Evolutionary conservation across 2,113 vertebrate genomes (phyloP).

Genomic region (Pelobates fuscus): DNA sequence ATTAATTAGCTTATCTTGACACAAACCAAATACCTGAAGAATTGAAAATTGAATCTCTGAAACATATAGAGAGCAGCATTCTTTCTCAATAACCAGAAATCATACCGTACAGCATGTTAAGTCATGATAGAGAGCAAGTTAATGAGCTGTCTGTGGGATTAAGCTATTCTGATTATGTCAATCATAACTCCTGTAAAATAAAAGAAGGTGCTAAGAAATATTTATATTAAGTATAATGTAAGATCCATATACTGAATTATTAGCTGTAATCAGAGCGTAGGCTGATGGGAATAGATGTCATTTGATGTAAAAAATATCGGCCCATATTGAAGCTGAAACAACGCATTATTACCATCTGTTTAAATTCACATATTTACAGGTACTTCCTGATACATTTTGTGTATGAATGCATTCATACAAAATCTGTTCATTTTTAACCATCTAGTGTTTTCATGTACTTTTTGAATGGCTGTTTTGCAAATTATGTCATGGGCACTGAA

Average conservation of each 20-base stretch:
- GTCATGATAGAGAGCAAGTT: slow-evolving; percentile 18
- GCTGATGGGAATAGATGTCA: slow-evolving; percentile 15
- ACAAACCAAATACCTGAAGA: no score
- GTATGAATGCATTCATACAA: slow-evolving; percentile 22
- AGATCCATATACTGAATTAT: slow-evolving; percentile 34
- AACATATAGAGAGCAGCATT: not conserved
- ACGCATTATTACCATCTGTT: not conserved
- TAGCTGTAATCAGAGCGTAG: slow-evolving; percentile 27
- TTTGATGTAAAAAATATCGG: slow-evolving; percentile 17
- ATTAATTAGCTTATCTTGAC: no score
- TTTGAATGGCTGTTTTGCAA: no score
- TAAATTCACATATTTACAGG: not conserved
- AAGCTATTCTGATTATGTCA: slow-evolving; percentile 39
- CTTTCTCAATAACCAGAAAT: slow-evolving; percentile 19
- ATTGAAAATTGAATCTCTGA: not conserved
- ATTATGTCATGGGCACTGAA: no score
- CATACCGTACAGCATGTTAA: slow-evolving; percentile 1
- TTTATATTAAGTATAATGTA: slow-evolving; percentile 21
- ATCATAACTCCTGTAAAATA: not conserved
- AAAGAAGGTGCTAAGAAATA: slow-evolving; percentile 1
- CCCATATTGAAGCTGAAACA: not conserved
- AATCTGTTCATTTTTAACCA: slow-evolving; percentile 4
- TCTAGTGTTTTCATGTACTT: no score
- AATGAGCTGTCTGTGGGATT: slow-evolving; percentile 41
- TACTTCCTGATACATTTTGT: slow-evolving; percentile 5